Percentiles rank a stretch among this genome's conserved stretches.
Evolutionary conservation across 1,140 invertebrate genomes (phyloP).

Genomic region (Elysia chlorotica): DNA sequence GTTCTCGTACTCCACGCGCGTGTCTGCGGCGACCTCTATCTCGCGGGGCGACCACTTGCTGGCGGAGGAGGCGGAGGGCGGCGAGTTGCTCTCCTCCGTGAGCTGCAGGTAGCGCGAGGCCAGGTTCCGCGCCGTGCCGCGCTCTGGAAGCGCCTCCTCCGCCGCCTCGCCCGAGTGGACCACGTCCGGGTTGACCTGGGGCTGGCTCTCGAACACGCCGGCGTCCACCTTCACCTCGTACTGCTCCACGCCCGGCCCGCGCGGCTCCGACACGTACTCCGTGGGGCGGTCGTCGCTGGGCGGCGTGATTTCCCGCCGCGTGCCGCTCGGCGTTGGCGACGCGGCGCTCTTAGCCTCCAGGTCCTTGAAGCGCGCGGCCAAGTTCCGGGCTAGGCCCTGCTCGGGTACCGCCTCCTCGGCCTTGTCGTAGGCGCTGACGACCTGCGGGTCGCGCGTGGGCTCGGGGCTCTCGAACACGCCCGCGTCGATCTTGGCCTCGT

Average conservation of each 20-base stretch:
- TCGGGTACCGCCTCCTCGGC: constrained; percentile 42
- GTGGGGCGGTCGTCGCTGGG: constrained; percentile 28
- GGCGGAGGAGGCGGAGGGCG: neutral
- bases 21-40: constrained; percentile 29
- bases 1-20: constrained; percentile 44
- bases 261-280: constrained; percentile 53
- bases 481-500: constrained; percentile 34
- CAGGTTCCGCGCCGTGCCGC: constrained; percentile 46
- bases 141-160: constrained; percentile 43
- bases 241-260: constrained; percentile 31
- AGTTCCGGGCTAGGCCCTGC: constrained; percentile 46
- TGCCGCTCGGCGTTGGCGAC: constrained; percentile 24
- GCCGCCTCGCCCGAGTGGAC: constrained; percentile 39
- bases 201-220: constrained; percentile 52
- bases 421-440: constrained; percentile 1
- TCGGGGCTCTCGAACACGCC: constrained; percentile 40
- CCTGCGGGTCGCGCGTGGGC: constrained; percentile 29
- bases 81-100: neutral
- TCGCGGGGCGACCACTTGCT: constrained; percentile 24
- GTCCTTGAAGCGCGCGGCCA: constrained; percentile 44
- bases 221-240: constrained; percentile 45
- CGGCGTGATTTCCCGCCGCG: constrained; percentile 39
- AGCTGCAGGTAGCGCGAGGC: constrained; percentile 44
- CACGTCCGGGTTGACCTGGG: constrained; percentile 34
- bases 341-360: constrained; percentile 25